Conservation (phyloP, 2,113 vertebrate species). For the Cyprinodon tularosa region DNA sequence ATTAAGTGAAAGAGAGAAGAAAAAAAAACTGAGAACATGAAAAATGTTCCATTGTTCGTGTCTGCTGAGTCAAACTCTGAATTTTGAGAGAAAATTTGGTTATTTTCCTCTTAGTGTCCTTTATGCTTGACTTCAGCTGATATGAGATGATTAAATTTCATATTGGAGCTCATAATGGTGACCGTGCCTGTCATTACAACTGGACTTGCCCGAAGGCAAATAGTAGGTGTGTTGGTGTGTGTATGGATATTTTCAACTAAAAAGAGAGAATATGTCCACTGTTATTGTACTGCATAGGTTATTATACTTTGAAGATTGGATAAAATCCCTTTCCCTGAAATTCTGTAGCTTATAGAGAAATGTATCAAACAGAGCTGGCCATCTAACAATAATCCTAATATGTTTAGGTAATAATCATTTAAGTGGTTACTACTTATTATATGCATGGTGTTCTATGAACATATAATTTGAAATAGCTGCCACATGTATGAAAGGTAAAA, state of each 20-base stretch:
- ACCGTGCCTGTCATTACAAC: slow-evolving; percentile 35
- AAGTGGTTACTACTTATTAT: slow-evolving; percentile 16
- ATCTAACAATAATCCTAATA: slow-evolving; percentile 7
- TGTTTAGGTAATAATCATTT: slow-evolving; percentile 6
- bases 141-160: slow-evolving; percentile 54
- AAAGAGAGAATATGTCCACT: slow-evolving; percentile 9
- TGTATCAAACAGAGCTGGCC: background rate
- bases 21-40: slow-evolving; percentile 35
- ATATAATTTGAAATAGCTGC: background rate
- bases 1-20: slow-evolving; percentile 14
- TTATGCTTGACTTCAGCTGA: slow-evolving; percentile 46
- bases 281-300: background rate
- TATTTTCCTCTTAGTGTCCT: slow-evolving; percentile 49
- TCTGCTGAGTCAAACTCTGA: slow-evolving; percentile 12
- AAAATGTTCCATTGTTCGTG: slow-evolving; percentile 15
- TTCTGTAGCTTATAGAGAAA: slow-evolving; percentile 16
- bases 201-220: slow-evolving; percentile 32
- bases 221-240: slow-evolving; percentile 10
- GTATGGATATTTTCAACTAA: background rate
- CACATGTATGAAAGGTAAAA: background rate
- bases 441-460: background rate
- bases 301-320: slow-evolving; percentile 9
- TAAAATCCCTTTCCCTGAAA: slow-evolving; percentile 24
- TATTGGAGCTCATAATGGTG: slow-evolving; percentile 34
- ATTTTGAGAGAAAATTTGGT: slow-evolving; percentile 40